Base-by-base conservation (phyloP, 2,888 invertebrate genomes). In the Drosophila anomalipes region DNA sequence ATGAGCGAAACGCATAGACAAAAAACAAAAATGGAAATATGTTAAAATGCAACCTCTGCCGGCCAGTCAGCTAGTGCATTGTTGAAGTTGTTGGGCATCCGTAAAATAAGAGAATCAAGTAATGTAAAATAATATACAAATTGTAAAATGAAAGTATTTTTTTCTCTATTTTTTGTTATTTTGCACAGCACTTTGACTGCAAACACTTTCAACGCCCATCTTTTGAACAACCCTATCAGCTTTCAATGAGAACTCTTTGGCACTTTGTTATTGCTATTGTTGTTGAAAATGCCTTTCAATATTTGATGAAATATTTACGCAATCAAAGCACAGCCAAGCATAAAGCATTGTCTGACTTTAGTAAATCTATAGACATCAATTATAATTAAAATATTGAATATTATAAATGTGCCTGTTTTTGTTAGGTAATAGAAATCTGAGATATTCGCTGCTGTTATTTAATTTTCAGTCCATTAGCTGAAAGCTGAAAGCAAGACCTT, bases 101-200 rank as follows among this genome's bases (percentile, higher is more conserved):
- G 70, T 66, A 69, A 83, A 75, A 47, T 16, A 47, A 65, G 68
- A 53, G 81, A 81, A 75, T 75, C 81, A 78, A 83, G 83, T 67
- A 66, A 62, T 76, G 60, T 62, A 74, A 76, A 83, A 82, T 82
- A 68, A 72, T 77, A 56, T 62, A 61, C 49, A 79, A 83, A 79
- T 72, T 74, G 61, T 52, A 60, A 74, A 83, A 63, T 70, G 61
- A 65, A 84, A 74, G 70, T 58, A 66, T 86, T 69, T 84, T 26
- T 4, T n/a, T 28, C n/a, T n/a, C n/a, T n/a, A n/a, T n/a, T n/a
- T n/a, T 2, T 19, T 7, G 19, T 16, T 56, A 14, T 47, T 68
- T 44, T 30, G 39, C 30, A 30, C n/a, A 51, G 54, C 70, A 35
- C 59, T 56, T 58, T 76, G 75, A 35, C 70, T 47, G 68, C 65